Percentiles rank a stretch among this genome's conserved stretches.
phyloP scores from a whole-genome alignment of 2,888 invertebrate species.

The Ornithoptera alexandrae region DNA sequence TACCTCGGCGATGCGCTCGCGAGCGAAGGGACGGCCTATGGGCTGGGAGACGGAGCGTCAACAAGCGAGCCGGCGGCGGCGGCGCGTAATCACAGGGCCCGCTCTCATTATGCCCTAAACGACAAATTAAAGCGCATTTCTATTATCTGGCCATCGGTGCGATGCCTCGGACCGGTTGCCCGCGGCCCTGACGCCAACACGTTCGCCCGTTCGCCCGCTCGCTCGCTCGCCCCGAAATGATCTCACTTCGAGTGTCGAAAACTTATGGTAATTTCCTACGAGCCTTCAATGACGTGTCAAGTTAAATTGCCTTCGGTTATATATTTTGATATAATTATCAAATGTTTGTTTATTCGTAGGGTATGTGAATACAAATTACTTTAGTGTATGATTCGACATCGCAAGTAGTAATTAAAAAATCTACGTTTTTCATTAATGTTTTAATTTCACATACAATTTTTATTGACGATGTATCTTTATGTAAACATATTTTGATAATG shows the following conservation, averaged over 20 bases:
- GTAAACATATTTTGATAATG: not conserved
- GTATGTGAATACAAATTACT: conserved; percentile 10
- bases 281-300: conserved; percentile 26
- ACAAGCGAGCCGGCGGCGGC: conserved; percentile 74
- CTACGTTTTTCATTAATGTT: too few relatives aligned
- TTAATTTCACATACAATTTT: not conserved
- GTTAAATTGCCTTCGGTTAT: conserved; percentile 28
- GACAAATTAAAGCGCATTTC: conserved; percentile 80
- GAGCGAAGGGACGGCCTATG: conserved; percentile 38
- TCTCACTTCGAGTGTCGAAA: conserved; percentile 29
- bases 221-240: conserved; percentile 36
- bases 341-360: conserved; percentile 24
- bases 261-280: conserved; percentile 24
- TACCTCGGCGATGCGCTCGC: conserved; percentile 50
- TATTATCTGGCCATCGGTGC: conserved; percentile 75
- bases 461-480: not conserved
- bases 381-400: conserved; percentile 3
- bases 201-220: conserved; percentile 35
- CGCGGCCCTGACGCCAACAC: conserved; percentile 44
- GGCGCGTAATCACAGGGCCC: conserved; percentile 81
- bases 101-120: conserved; percentile 78
- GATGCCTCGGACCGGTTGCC: conserved; percentile 63
- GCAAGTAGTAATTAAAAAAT: not conserved
- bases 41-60: conserved; percentile 64
- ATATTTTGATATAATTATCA: conserved; percentile 16